phyloP scores from a whole-genome alignment of 2,888 invertebrate species.

The Erebia ligea region DNA sequence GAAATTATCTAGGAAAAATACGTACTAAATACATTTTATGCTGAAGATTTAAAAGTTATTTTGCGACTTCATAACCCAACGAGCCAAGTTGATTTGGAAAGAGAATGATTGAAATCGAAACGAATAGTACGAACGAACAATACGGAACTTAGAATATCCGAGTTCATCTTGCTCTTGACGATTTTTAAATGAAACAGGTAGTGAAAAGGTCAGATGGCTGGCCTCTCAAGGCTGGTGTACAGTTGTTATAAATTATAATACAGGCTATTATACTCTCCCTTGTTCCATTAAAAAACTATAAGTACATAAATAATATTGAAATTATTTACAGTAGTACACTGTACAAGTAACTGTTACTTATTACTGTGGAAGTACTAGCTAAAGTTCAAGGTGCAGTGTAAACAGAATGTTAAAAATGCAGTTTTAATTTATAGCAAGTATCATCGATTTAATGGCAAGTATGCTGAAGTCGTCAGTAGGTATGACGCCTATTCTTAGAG shows the following conservation, averaged over 20 bases:
- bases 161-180: neutral
- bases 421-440: neutral
- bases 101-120: too few species aligned
- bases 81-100: too few species aligned
- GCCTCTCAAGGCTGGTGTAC: slow-evolving; percentile 19
- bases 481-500: neutral
- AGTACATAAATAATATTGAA: neutral
- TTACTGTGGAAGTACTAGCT: neutral
- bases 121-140: neutral
- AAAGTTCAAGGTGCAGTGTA: slow-evolving; percentile 5
- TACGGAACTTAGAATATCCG: slow-evolving; percentile 1
- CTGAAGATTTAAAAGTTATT: too few species aligned
- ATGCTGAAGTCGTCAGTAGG: neutral
- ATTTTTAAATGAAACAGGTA: slow-evolving; percentile 21
- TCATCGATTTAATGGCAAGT: too few species aligned
- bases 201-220: slow-evolving; percentile 18
- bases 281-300: slow-evolving; percentile 7
- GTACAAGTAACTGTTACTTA: neutral
- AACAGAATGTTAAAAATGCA: neutral
- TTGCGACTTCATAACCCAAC: neutral
- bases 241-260: slow-evolving; percentile 6
- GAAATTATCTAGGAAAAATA: neutral
- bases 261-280: slow-evolving; percentile 19
- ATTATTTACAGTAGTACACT: slow-evolving; percentile 4
- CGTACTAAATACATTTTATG: neutral